Conservation (phyloP, 2,797 vertebrate genomes). For the Acipenser oxyrinchus region DNA sequence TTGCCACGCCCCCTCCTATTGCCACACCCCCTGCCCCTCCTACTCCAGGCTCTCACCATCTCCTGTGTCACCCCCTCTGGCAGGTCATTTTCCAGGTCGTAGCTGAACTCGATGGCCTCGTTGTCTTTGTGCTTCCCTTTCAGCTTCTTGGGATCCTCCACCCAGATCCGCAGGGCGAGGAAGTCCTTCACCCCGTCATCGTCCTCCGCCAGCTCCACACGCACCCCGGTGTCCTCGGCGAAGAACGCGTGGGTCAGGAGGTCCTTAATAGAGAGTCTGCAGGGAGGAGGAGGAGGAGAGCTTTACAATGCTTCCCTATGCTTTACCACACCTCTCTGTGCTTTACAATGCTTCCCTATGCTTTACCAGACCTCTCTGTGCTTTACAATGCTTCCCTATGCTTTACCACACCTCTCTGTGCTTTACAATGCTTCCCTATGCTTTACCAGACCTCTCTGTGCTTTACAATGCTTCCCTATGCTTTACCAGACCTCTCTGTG, state of each 20-base stretch:
- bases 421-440: no score
- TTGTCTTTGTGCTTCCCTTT: conserved; percentile 98
- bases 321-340: no score
- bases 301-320: no score
- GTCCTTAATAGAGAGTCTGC: conserved; percentile 81
- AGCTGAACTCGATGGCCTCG: conserved; percentile 93
- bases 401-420: no score
- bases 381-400: no score
- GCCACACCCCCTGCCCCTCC: conserved; percentile 1
- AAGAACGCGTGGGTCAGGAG: conserved; percentile 86
- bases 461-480: background rate
- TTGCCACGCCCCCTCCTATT: conserved; percentile 2
- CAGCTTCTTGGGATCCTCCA: conserved; percentile 90
- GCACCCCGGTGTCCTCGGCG: conserved; percentile 86
- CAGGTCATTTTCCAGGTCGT: conserved; percentile 80
- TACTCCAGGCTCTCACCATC: conserved; percentile 68
- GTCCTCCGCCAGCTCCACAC: conserved; percentile 88
- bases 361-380: no score
- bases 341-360: no score
- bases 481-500: no score
- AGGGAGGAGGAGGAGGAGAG: background rate
- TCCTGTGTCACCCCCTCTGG: conserved; percentile 89
- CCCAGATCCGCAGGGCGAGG: conserved; percentile 84
- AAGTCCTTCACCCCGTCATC: conserved; percentile 68
- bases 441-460: no score